Evolutionary conservation across 2,888 invertebrate species (phyloP).

Genomic region (Zaprionus obscuricornis): DNA sequence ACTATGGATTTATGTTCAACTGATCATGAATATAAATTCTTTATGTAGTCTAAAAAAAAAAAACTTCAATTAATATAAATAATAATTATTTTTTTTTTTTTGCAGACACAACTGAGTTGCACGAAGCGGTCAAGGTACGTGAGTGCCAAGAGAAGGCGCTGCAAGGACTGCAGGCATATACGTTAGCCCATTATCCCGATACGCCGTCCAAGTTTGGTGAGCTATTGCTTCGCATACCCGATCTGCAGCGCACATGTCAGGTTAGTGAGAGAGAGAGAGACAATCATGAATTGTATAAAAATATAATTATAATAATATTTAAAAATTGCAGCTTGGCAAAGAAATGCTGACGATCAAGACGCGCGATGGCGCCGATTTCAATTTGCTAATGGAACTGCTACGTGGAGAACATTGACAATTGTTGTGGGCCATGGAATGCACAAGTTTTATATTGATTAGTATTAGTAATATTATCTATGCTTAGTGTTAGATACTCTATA

Average conservation of each 20-base stretch:
- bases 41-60: too few relatives aligned
- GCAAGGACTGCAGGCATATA: constrained; percentile 96
- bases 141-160: constrained; percentile 97
- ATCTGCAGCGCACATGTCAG: constrained; percentile 97
- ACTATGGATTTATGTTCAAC: too few relatives aligned
- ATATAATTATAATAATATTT: too few relatives aligned
- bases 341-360: constrained; percentile 94
- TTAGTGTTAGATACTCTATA: constrained; percentile 60
- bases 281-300: too few relatives aligned
- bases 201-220: constrained; percentile 98
- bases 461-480: constrained; percentile 67
- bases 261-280: too few relatives aligned
- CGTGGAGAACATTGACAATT: constrained; percentile 92
- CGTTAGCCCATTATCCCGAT: constrained; percentile 93
- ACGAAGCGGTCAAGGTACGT: constrained; percentile 96
- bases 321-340: constrained; percentile 95
- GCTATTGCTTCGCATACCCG: constrained; percentile 95
- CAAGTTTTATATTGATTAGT: constrained; percentile 68
- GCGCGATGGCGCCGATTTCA: constrained; percentile 96
- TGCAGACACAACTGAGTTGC: constrained; percentile 94
- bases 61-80: too few relatives aligned
- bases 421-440: constrained; percentile 42
- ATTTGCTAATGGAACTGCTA: constrained; percentile 96
- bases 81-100: neutral
- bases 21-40: too few relatives aligned